Evolutionary conservation across 2,797 vertebrate species (phyloP), one percentile per base, ranked within the genome.

Genomic region (Cossypha caffra): DNA sequence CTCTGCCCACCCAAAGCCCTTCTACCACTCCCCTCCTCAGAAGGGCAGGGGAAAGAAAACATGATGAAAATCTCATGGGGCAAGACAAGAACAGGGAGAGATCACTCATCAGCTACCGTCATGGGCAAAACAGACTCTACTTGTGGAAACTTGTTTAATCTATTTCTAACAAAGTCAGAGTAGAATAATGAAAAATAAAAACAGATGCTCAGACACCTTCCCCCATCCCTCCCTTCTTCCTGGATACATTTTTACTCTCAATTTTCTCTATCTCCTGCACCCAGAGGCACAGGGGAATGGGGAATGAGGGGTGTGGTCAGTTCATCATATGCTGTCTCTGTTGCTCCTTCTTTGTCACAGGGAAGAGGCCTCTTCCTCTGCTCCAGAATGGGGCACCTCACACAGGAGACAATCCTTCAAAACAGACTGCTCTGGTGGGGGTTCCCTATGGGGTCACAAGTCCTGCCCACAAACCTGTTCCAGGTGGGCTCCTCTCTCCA

Each of bases 51-150:
- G 15, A 78, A 10, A 59, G 11, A 87, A 74, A 59, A 59, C n/a
- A 26, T 4, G 58, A 52, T 0, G 0, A 9, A 77, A 90, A 31
- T 33, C 14, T 83, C 12, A 19, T 1, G 2, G 16, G 29, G 11
- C 16, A 38, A 62, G 54, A 35, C 14, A 50, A 69, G 19, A 47
- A 54, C n/a, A 29, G 7, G 10, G 11, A 35, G 35, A 33, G 11
- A 67, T n/a, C 45, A 45, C 7, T 51, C 33, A 67, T 13, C 13
- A 59, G 33, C 43, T 50, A 72, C 18, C 28, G 13, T 11, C 54
- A 35, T 3, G 13, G 25, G 47, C 11, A 92, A 81, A 67, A 55
- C 26, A 54, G 29, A 57, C 13, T 35, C 4, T 18, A 57, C 8
- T 37, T 62, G 16, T 19, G 43, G 19, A 78, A 62, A 68, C 25